Percentiles rank a stretch among this genome's conserved stretches.
These are phyloP conservation scores for Nestor notabilis DNA, from an alignment of 2,113 vertebrate species.

Conservation along the genomic window DNA sequence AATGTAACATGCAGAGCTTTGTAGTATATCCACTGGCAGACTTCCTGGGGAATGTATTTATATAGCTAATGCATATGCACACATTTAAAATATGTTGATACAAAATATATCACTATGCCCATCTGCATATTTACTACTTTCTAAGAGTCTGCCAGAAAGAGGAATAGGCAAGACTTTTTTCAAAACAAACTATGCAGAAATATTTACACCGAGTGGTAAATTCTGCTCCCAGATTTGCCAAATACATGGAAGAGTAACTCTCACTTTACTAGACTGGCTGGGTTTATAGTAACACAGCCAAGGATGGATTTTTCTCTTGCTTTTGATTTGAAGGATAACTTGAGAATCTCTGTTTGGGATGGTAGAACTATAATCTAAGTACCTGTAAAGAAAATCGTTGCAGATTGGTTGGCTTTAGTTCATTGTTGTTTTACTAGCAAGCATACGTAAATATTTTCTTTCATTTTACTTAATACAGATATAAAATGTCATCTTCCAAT, in stretches of 20 bases:
- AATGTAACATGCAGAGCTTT: not conserved
- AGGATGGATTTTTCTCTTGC: conserved; percentile 3
- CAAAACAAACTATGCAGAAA: conserved; percentile 42
- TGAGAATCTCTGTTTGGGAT: not conserved
- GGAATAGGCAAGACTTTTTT: conserved; percentile 12
- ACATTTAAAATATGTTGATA: conserved; percentile 63
- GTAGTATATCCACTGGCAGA: conserved; percentile 46
- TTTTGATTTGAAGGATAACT: conserved; percentile 28
- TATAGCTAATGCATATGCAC: conserved; percentile 66
- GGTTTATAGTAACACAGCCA: conserved; percentile 19
- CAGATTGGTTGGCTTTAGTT: not conserved
- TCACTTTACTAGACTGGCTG: conserved; percentile 4
- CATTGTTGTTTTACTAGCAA: not conserved
- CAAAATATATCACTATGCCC: conserved; percentile 59
- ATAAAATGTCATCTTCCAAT: not conserved
- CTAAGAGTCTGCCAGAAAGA: conserved; percentile 46
- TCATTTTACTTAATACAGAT: not conserved
- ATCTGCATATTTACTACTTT: conserved; percentile 66
- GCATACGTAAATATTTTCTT: not conserved
- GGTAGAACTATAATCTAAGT: not conserved
- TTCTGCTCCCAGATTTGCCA: conserved; percentile 44
- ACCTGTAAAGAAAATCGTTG: not conserved
- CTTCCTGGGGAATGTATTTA: conserved; percentile 55
- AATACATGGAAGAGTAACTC: conserved; percentile 33
- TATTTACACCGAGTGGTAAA: conserved; percentile 50